Percentiles rank a stretch among this genome's conserved stretches.
Conservation (phyloP, 2,888 invertebrate genomes). For the Macaria liturata region DNA sequence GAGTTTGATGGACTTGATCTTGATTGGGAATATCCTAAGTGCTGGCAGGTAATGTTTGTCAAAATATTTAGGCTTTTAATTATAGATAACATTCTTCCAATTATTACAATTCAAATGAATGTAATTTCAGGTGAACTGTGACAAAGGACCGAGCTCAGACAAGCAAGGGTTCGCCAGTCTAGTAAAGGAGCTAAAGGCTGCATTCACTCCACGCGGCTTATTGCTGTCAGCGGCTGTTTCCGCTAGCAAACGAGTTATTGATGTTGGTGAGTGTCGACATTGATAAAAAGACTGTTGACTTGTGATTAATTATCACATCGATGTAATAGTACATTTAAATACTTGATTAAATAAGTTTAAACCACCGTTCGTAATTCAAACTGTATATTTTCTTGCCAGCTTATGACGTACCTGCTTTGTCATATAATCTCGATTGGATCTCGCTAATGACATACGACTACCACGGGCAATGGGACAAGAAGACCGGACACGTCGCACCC, state of each 20-base stretch:
- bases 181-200: conserved; percentile 88
- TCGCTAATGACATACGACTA: conserved; percentile 96
- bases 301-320: too few relatives aligned
- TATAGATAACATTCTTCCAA: too few relatives aligned
- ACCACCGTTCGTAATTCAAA: too few relatives aligned
- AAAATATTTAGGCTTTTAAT: too few relatives aligned
- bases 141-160: conserved; percentile 91
- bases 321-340: too few relatives aligned
- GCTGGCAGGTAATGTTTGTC: conserved; percentile 87
- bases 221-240: conserved; percentile 93
- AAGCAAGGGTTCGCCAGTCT: conserved; percentile 90
- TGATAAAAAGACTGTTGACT: too few relatives aligned
- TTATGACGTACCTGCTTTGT: conserved; percentile 91
- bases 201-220: conserved; percentile 88
- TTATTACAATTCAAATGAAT: too few relatives aligned
- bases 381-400: conserved; percentile 42
- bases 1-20: conserved; percentile 96
- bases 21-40: conserved; percentile 97
- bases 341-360: too few relatives aligned
- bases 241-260: conserved; percentile 92
- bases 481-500: conserved; percentile 94
- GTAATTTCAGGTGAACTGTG: conserved; percentile 87
- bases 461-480: conserved; percentile 96
- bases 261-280: conserved; percentile 83
- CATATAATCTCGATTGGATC: conserved; percentile 93